Percentiles rank a stretch among this genome's conserved stretches.
Conservation (phyloP, 2,113 vertebrate genomes). For the human region GRCh38 chr2:56272001-56272500, state of each 20-base stretch:
- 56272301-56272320: neutral
- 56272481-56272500: neutral
- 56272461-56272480: neutral
- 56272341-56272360: neutral
- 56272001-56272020: neutral
- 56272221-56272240: neutral
- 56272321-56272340: neutral
- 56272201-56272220: neutral
- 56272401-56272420: neutral
- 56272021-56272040: neutral
- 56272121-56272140: neutral
- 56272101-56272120: neutral
- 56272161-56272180: neutral
- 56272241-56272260: neutral
- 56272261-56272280: neutral
- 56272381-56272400: neutral
- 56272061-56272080: neutral
- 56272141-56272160: neutral
- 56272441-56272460: neutral
- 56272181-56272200: neutral
- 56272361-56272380: neutral
- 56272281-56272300: neutral
- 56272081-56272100: neutral
- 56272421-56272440: neutral
- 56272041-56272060: neutral